Evolutionary conservation across 2,888 invertebrate genomes (phyloP), one percentile per base, ranked within the genome.

Genomic region (Ennomos fuscantarius): DNA sequence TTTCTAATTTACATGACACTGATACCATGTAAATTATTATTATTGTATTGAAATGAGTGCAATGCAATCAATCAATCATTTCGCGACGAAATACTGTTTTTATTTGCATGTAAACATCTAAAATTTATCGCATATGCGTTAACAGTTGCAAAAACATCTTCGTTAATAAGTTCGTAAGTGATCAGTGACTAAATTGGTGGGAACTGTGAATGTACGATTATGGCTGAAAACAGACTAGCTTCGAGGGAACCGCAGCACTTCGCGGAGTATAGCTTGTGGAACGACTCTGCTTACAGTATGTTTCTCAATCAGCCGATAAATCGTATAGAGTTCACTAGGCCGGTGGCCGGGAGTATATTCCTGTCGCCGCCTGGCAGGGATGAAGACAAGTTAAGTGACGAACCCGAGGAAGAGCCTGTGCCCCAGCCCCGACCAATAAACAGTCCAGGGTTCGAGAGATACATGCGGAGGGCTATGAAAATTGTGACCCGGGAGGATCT

Each of bases 251-350:
- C 60, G 0, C 57, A 50, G n/a, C 41, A 51, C 9, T 68, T 64
- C 9, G 60, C 60, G 9, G 65, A 68, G 34, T 65, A 68, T 35
- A 68, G 59, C 11, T 41, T 68, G 11, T 68, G 67, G 67, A 65
- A 65, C 13, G 59, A 51, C 37, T 61, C 63, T 0, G 54, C 62
- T 1, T 65, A 55, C 36, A 52, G 56, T 15, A 45, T 52, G 9
- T 53, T 55, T 34, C n/a, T 11, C 8, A 12, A 50, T 5, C 49
- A 48, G 8, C 54, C 60, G n/a, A 15, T 46, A 0, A 51, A 58
- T 24, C 37, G 58, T 8, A 54, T 65, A 10, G 53, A 56, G 42
- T 56, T 61, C n/a, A 54, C 43, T 32, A 39, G 56, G 33, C 60
- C 60, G 11, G 56, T 50, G 24, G 53, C 37, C 8, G 55, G 55